phyloP scores from a whole-genome alignment of 2,888 invertebrate genomes.

The Melipona bicolor region DNA sequence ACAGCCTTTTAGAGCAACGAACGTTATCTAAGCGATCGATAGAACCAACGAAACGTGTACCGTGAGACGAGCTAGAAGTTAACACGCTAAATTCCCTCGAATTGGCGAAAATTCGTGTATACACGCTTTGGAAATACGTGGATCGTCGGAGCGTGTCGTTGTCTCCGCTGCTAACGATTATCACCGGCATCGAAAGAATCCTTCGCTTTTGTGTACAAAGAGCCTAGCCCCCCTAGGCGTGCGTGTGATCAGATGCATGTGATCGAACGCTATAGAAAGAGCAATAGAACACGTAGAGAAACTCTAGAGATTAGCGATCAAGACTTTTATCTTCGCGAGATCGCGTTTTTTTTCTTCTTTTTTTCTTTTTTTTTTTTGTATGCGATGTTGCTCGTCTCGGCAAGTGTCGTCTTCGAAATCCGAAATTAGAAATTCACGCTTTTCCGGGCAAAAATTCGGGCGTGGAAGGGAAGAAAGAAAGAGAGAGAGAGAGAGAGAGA shows the following conservation, averaged over 20 bases:
- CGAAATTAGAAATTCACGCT: not conserved
- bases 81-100: not conserved
- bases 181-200: not conserved
- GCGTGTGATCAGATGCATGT: constrained; percentile 8
- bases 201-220: not conserved
- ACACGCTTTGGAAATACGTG: not conserved
- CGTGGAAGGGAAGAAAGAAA: not conserved
- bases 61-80: constrained; percentile 26
- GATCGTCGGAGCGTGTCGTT: not conserved
- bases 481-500: not conserved
- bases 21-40: constrained; percentile 24
- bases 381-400: constrained; percentile 38
- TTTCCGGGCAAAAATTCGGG: not conserved
- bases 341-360: not conserved
- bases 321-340: not conserved
- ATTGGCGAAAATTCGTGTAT: too few relatives aligned
- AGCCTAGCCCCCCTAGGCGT: not conserved
- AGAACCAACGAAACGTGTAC: not conserved
- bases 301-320: not conserved
- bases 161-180: not conserved
- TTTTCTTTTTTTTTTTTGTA: too few relatives aligned
- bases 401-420: not conserved
- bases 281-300: not conserved
- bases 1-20: constrained; percentile 59
- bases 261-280: constrained; percentile 11